Conservation (phyloP, 2,113 vertebrate genomes). For the Urocynchramus pylzowi region DNA sequence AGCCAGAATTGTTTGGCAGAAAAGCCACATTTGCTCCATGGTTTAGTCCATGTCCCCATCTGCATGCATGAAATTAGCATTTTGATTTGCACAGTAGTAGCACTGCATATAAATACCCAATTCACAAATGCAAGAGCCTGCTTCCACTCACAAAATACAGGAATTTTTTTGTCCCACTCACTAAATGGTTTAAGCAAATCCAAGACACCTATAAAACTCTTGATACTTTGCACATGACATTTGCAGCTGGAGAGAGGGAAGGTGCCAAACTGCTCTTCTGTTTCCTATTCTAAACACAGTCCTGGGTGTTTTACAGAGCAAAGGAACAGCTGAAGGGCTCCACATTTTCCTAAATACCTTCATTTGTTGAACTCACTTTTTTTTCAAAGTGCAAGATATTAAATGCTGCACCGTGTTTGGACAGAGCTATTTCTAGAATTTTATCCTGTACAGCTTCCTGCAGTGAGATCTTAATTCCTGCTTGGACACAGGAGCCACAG, state of each 20-base stretch:
- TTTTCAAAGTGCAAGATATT: neutral
- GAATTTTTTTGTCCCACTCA: neutral
- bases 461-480: neutral
- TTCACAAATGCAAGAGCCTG: neutral
- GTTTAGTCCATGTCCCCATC: neutral
- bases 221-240: neutral
- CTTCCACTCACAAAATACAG: neutral
- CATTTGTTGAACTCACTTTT: neutral
- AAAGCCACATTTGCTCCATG: neutral
- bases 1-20: neutral
- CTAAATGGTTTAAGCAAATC: neutral
- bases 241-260: conserved; percentile 7
- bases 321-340: neutral
- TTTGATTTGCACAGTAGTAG: neutral
- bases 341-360: neutral
- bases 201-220: neutral
- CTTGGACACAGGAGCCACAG: neutral
- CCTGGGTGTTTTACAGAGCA: neutral
- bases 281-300: neutral
- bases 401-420: neutral
- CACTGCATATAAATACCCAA: neutral
- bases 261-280: neutral
- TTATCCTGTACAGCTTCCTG: neutral
- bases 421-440: neutral
- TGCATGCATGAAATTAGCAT: neutral